Evolutionary conservation across 2,113 vertebrate genomes (phyloP).

Genomic region (Reinhardtius hippoglossoides): DNA sequence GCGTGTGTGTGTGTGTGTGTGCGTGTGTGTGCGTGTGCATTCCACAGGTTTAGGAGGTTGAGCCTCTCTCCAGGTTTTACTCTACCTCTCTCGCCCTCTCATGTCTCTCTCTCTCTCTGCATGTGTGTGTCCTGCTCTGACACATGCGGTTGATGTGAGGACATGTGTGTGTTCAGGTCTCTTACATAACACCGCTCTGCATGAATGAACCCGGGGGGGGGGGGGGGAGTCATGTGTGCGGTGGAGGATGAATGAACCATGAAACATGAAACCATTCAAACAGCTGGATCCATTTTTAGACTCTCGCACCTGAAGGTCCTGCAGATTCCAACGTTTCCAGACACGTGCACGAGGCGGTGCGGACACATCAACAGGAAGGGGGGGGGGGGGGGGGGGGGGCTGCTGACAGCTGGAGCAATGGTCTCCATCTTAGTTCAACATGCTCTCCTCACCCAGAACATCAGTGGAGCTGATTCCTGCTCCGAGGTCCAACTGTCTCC

Average conservation of each 20-base stretch:
- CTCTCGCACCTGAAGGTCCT: too few species aligned
- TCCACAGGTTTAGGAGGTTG: conserved; percentile 29
- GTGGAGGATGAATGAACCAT: neutral
- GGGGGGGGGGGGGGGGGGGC: too few species aligned
- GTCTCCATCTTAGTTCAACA: too few species aligned
- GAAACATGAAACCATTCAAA: too few species aligned
- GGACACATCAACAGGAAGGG: too few species aligned
- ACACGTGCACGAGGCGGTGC: too few species aligned
- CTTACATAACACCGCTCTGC: conserved; percentile 69
- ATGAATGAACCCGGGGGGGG: conserved; percentile 58
- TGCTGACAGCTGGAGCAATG: too few species aligned
- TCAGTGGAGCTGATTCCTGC: too few species aligned
- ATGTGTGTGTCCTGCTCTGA: conserved; percentile 32
- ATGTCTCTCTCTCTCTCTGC: neutral
- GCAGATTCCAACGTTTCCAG: too few species aligned
- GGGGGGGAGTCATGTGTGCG: neutral
- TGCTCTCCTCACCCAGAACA: too few species aligned
- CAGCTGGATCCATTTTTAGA: too few species aligned
- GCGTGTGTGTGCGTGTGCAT: conserved; percentile 8
- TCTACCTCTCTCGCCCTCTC: neutral
- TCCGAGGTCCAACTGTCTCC: too few species aligned
- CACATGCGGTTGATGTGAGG: conserved; percentile 50
- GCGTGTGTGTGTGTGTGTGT: neutral
- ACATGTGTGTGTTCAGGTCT: conserved; percentile 48
- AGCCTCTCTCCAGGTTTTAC: neutral